phyloP scores from a whole-genome alignment of 2,888 invertebrate species.

The Linnaemya vulpina region DNA sequence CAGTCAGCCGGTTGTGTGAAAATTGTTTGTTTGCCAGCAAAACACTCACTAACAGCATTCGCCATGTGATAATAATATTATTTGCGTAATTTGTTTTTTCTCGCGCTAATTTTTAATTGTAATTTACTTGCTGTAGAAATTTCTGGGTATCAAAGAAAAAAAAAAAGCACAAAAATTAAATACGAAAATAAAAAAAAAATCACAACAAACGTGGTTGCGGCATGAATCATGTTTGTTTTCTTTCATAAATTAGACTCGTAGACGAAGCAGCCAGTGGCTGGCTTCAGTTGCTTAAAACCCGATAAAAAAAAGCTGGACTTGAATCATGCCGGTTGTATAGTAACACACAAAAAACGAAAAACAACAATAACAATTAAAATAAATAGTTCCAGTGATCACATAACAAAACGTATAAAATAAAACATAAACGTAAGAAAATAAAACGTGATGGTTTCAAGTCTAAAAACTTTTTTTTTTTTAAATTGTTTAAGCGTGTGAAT shows the following conservation, averaged over 20 bases:
- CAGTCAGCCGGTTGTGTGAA: neutral
- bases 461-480: neutral
- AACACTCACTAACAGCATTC: neutral
- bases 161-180: too few species aligned
- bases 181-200: conserved; percentile 19
- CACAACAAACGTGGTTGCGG: conserved; percentile 9
- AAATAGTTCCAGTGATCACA: conserved; percentile 6
- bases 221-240: conserved; percentile 40
- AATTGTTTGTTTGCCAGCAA: neutral
- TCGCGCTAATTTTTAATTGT: conserved; percentile 5
- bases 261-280: conserved; percentile 1
- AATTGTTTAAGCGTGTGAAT: conserved; percentile 45
- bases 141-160: neutral
- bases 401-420: neutral
- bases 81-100: conserved; percentile 2
- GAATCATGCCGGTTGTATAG: neutral
- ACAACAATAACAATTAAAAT: neutral
- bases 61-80: conserved; percentile 15
- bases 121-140: conserved; percentile 21
- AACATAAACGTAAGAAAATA: neutral
- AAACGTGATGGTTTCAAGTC: neutral
- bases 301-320: neutral
- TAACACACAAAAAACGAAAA: neutral
- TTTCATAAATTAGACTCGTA: conserved; percentile 15
- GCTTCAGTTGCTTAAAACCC: conserved; percentile 2